A percentile compares a stretch with the other conserved stretches of the same genome.
These are phyloP conservation scores for Aleiodes leptofemur DNA, from an alignment of 2,888 invertebrate genomes.

Conservation along the genomic window DNA sequence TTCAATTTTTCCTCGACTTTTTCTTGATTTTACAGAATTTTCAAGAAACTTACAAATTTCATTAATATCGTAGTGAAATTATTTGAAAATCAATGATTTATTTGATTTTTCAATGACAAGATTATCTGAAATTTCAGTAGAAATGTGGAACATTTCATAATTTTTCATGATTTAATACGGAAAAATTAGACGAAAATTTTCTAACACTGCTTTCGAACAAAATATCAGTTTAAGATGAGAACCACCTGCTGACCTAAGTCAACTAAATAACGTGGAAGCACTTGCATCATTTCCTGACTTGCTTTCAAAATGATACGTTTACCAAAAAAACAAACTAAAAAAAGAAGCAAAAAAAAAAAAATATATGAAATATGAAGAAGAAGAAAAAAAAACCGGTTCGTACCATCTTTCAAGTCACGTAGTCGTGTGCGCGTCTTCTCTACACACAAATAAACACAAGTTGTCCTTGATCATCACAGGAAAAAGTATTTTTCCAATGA, in stretches of 20 bases:
- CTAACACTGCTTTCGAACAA: too few species aligned
- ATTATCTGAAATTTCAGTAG: too few species aligned
- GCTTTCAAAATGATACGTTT: not conserved
- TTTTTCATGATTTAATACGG: too few species aligned
- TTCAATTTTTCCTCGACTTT: too few species aligned
- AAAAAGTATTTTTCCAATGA: slow-evolving; percentile 5
- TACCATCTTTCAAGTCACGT: not conserved
- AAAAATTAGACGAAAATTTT: too few species aligned
- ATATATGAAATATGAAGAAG: not conserved
- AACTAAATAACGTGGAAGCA: not conserved
- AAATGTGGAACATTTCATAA: too few species aligned
- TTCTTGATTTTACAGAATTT: too few species aligned
- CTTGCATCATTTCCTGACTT: not conserved
- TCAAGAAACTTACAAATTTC: too few species aligned
- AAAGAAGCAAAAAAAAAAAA: not conserved
- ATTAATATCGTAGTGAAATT: too few species aligned
- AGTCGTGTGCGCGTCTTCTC: not conserved
- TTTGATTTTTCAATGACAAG: too few species aligned
- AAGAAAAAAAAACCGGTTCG: not conserved
- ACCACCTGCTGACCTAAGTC: slow-evolving; percentile 9
- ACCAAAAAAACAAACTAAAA: not conserved
- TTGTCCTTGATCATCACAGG: not conserved
- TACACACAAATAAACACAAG: slow-evolving; percentile 8
- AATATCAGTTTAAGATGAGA: too few species aligned
- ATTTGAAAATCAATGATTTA: too few species aligned